Evolutionary conservation across 2,113 vertebrate species (phyloP), one percentile per base, ranked within the genome.

Genomic region (Pithys albifrons): DNA sequence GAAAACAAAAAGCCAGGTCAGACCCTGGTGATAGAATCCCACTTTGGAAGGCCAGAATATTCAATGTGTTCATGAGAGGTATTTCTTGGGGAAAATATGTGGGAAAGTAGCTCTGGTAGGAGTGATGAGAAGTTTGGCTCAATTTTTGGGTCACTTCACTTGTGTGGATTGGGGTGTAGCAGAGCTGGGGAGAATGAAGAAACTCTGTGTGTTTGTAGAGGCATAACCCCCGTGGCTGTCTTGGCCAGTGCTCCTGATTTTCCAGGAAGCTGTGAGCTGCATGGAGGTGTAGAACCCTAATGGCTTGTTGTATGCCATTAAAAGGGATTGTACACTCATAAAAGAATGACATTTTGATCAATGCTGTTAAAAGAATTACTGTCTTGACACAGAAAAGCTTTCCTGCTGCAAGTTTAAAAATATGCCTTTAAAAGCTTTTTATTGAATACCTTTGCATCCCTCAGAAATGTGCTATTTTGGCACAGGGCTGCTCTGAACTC

Each of bases 311-410:
- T 98, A 98, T 98, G 98, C 98, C 98, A 98, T 98, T 99, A 99
- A 99, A 99, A 99, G 98, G 98, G 98, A 98, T 98, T 98, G 98
- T 98, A 98, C 98, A 97, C 97, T 98, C 98, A 98, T 99, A 98
- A 99, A 99, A 98, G 98, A 98, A 98, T 99, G 98, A 99, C 99
- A 99, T 98, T 98, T 99, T 99, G 98, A 99, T 99, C 99, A 98
- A 98, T 98, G 98, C 98, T 98, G 98, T 99, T 99, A 99, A 98
- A 98, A 97, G 98, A 99, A 99, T 99, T 99, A 99, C 98, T 98
- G 98, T 99, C 98, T 98, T 98, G 98, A 99, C 99, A 99, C 99
- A 98, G 98, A 99, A 99, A 99, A 99, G 99, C 99, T 99, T 98
- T 98, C 98, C 97, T 98, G 97, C 97, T 98, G 98, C 98, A 98